A percentile compares a stretch with the other conserved stretches of the same genome.
Conservation (phyloP, 2,888 invertebrate genomes). For the Rhagonycha lutea region DNA sequence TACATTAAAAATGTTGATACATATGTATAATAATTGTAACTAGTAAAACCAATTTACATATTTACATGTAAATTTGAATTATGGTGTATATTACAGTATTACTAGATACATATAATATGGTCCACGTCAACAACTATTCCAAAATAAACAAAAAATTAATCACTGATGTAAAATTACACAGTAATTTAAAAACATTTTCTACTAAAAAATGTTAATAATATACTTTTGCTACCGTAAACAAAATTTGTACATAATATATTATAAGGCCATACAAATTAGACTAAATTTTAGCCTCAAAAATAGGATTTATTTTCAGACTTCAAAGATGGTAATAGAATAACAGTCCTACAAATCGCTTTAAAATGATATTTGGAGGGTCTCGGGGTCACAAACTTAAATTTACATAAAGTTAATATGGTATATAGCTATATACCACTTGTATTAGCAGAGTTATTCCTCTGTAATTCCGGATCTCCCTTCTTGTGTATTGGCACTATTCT, state of each 20-base stretch:
- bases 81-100: neutral
- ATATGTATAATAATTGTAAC: neutral
- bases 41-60: constrained; percentile 1
- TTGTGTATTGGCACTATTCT: too few relatives aligned
- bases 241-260: neutral
- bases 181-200: neutral
- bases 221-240: neutral
- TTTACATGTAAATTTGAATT: neutral
- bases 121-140: neutral
- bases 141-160: neutral
- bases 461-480: too few relatives aligned
- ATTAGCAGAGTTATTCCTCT: too few relatives aligned
- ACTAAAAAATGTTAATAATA: neutral
- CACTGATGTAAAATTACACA: neutral
- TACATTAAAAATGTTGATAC: constrained; percentile 2
- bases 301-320: too few relatives aligned
- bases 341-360: too few relatives aligned
- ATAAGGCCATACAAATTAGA: too few relatives aligned
- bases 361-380: too few relatives aligned
- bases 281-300: too few relatives aligned
- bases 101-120: neutral
- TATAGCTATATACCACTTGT: too few relatives aligned
- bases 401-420: too few relatives aligned
- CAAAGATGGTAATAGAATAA: too few relatives aligned
- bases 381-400: too few relatives aligned